A percentile compares a stretch with the other conserved stretches of the same genome.
Conservation (phyloP, 2,888 invertebrate genomes). For the Scaptomyza caliginosa region DNA sequence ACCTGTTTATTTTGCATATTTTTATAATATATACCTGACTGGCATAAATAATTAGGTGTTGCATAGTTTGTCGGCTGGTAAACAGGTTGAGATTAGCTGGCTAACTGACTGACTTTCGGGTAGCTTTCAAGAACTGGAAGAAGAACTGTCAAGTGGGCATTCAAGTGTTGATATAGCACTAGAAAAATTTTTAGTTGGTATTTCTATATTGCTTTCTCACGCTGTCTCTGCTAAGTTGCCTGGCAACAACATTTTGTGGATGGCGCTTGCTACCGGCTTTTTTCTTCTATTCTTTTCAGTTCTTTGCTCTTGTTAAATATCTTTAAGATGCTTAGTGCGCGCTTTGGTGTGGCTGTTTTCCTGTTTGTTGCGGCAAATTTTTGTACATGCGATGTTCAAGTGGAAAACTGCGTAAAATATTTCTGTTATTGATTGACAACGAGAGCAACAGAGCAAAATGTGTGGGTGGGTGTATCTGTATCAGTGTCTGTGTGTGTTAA, state of each 20-base stretch:
- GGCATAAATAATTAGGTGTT: constrained; percentile 16
- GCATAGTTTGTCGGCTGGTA: background rate
- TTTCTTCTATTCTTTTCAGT: background rate
- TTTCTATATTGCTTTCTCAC: constrained; percentile 18
- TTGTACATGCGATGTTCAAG: constrained; percentile 25
- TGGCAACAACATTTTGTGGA: constrained; percentile 28
- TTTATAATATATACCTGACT: constrained; percentile 14
- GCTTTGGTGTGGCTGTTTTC: constrained; percentile 13
- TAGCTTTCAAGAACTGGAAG: constrained; percentile 6
- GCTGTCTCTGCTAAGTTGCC: constrained; percentile 26
- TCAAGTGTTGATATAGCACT: constrained; percentile 54
- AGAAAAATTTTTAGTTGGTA: constrained; percentile 28
- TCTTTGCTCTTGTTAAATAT: constrained; percentile 20
- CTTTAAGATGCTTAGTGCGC: constrained; percentile 41
- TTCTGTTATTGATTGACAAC: constrained; percentile 42
- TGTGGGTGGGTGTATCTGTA: too few species aligned
- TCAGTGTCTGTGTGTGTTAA: constrained; percentile 1
- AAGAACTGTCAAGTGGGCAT: constrained; percentile 15
- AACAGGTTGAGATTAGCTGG: background rate
- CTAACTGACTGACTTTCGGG: background rate
- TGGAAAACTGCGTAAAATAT: constrained; percentile 18
- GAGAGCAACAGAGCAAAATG: constrained; percentile 4
- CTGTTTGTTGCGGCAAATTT: constrained; percentile 15
- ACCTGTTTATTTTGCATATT: background rate
- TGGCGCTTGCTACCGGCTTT: constrained; percentile 6